phyloP scores from a whole-genome alignment of 37 sponge, comb jelly and placozoan species.

The Hexactinellida sp. region DNA sequence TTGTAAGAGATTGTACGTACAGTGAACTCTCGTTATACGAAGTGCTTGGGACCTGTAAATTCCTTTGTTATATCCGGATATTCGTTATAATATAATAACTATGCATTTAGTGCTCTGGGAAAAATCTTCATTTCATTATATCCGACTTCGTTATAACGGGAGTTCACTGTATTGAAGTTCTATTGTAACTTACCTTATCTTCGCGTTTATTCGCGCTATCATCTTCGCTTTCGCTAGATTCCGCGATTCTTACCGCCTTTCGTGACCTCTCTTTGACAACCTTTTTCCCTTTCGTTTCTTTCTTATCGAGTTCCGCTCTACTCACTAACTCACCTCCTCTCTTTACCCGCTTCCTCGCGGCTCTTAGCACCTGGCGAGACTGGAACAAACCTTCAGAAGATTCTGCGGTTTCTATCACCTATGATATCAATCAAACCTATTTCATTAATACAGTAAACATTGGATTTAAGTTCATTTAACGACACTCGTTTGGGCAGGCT shows the following conservation, averaged over 20 bases:
- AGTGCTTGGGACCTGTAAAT: no score
- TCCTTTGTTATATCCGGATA: no score
- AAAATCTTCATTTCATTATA: no score
- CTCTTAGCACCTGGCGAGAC: background rate
- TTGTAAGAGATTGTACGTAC: no score
- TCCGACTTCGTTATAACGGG: no score
- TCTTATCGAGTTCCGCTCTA: background rate
- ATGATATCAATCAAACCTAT: background rate
- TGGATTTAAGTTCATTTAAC: no score
- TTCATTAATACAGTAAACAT: no score
- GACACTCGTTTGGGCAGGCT: no score
- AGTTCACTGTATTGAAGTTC: background rate
- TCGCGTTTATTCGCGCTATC: background rate
- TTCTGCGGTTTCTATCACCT: slow-evolving; percentile 1
- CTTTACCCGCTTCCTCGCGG: slow-evolving; percentile 8
- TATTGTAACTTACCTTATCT: background rate
- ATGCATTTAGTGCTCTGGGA: no score
- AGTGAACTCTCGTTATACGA: no score
- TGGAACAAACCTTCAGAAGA: slow-evolving; percentile 4
- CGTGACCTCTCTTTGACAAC: background rate
- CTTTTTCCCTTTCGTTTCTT: background rate
- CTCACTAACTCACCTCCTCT: background rate
- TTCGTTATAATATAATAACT: no score
- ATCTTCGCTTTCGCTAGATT: background rate
- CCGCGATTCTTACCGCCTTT: background rate